These are phyloP conservation scores for Menura novaehollandiae DNA, from an alignment of 2,113 vertebrate species.

Conservation along the genomic window DNA sequence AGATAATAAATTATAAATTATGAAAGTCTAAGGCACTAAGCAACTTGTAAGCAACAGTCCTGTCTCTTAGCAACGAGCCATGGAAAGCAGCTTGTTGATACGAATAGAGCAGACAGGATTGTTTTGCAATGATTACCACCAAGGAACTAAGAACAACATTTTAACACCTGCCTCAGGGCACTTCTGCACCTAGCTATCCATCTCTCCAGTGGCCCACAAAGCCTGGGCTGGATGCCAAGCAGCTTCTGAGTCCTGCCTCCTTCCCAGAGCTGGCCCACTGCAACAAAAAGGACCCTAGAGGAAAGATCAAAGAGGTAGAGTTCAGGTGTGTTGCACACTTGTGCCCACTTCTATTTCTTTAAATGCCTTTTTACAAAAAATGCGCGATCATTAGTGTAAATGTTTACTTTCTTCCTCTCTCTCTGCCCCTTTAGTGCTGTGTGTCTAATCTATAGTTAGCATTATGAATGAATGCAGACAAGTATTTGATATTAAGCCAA, in stretches of 20 bases:
- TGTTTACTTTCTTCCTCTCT: background rate
- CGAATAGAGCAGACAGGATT: conserved; percentile 71
- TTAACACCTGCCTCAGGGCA: conserved; percentile 80
- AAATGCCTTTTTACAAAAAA: background rate
- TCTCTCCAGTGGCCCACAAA: conserved; percentile 74
- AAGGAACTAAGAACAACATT: conserved; percentile 77
- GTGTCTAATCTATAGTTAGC: conserved; percentile 43
- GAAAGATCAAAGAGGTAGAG: conserved; percentile 11
- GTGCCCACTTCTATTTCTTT: background rate
- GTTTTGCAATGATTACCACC: conserved; percentile 74
- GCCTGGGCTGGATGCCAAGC: conserved; percentile 75
- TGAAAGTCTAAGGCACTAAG: conserved; percentile 72
- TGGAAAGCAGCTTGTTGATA: conserved; percentile 74
- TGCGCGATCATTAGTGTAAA: background rate
- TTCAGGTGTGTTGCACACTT: background rate
- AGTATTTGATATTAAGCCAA: conserved; percentile 68
- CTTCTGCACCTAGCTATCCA: conserved; percentile 69
- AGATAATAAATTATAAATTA: conserved; percentile 80
- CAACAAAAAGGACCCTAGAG: conserved; percentile 53
- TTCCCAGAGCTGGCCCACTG: conserved; percentile 51
- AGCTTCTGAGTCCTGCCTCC: conserved; percentile 66
- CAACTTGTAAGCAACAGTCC: conserved; percentile 80
- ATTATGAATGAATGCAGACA: conserved; percentile 61
- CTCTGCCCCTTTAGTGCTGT: conserved; percentile 3
- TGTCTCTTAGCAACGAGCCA: conserved; percentile 80